These are phyloP conservation scores for Melanchra persicariae DNA, from an alignment of 2,888 invertebrate genomes.

Conservation along the genomic window DNA sequence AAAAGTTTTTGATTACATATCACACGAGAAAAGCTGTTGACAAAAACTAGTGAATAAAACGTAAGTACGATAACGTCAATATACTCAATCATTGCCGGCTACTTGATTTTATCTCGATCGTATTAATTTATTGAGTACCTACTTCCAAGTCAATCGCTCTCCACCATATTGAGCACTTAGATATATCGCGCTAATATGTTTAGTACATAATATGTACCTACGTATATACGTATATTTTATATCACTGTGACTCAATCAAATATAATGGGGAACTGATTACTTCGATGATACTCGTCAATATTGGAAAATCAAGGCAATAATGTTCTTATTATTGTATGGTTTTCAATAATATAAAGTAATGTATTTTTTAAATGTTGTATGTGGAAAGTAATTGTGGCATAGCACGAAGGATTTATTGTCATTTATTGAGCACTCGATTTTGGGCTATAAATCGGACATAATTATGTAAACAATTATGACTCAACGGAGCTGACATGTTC, in stretches of 20 bases:
- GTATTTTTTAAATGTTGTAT: background rate
- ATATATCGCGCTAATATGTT: constrained; percentile 31
- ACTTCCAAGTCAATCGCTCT: constrained; percentile 7
- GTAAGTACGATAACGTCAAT: background rate
- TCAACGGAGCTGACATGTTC: no score
- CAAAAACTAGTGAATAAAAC: no score
- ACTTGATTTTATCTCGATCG: constrained; percentile 29
- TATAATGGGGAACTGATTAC: constrained; percentile 5
- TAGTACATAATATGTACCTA: background rate
- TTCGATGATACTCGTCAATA: background rate
- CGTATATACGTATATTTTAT: background rate
- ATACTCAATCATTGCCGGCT: constrained; percentile 9
- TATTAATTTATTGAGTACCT: constrained; percentile 17
- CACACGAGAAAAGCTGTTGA: no score
- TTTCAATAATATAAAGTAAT: background rate
- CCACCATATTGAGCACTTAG: constrained; percentile 14
- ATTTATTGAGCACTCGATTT: background rate
- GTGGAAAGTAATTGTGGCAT: background rate
- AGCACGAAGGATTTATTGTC: background rate
- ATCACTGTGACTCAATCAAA: constrained; percentile 7
- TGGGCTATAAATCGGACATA: no score
- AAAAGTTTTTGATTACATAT: no score
- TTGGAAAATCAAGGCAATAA: background rate
- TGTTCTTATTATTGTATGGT: background rate
- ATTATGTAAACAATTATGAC: background rate